Base-by-base conservation (phyloP, 2,113 vertebrate genomes). In the Corynorhinus townsendii region DNA sequence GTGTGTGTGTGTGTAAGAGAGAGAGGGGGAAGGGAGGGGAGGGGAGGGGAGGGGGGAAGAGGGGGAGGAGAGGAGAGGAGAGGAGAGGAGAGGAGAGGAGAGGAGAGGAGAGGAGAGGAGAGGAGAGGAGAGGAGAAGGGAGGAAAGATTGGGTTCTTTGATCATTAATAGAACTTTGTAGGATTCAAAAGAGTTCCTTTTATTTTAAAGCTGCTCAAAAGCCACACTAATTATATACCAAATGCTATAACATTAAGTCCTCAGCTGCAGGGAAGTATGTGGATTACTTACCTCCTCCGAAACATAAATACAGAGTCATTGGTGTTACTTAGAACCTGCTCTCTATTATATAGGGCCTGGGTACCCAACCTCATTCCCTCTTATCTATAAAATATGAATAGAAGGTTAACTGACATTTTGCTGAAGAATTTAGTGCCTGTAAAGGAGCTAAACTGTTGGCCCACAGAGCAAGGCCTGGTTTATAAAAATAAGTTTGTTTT, bases 261-360 rank as follows among this genome's bases (percentile, higher is more conserved):
- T 79, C 49, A 76, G 90, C 30, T 80, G 14, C 40, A 95, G 49
- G 49, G 47, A 95, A 87, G 40, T 47, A 3, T 68, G 14, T 62
- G n/a, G 56, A 45, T 76, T 91, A 88, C 45, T 94, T 76, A 89
- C 45, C 71, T 94, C 56, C 26, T 80, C 40, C 86, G 62, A 93
- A 96, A 86, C n/a, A 92, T 16, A 86, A 91, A 82, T 85, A 69
- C 4, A 86, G 47, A 90, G 72, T 80, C 59, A 80, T 52, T 72
- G 49, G 14, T 45, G 5, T 90, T 68, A 56, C n/a, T 91, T 91
- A 86, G 22, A 94, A 52, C 86, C 47, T 56, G 28, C n/a, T 79
- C n/a, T 77, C 40, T 85, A 24, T 73, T 77, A n/a, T 68, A 64
- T 88, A 81, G 33, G 47, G 2, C 28, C 24, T 79, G 59, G 17